Conservation (phyloP, 2,797 vertebrate genomes). For the Sebastes elongatus region DNA sequence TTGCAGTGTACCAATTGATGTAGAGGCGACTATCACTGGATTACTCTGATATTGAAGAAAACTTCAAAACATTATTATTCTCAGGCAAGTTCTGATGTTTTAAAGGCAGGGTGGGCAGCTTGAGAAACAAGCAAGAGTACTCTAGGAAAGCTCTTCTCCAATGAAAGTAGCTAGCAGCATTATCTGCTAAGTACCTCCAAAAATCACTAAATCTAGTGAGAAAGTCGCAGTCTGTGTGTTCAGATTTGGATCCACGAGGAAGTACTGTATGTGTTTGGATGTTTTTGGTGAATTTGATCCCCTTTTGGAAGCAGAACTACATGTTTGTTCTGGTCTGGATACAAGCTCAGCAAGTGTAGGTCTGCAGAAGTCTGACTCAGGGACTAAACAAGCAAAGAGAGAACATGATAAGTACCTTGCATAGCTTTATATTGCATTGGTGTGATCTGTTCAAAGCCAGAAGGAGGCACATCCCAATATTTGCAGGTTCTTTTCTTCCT, state of each 20-base stretch:
- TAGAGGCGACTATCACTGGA: not conserved
- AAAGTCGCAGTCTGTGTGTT: not conserved
- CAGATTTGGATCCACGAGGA: not conserved
- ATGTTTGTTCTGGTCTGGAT: not conserved
- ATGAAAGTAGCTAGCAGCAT: too few species aligned
- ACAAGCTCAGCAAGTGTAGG: not conserved
- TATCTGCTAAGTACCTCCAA: too few species aligned
- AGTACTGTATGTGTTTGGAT: not conserved
- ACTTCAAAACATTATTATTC: not conserved
- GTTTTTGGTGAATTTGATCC: not conserved
- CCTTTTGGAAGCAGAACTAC: not conserved
- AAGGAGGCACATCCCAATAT: slow-evolving; percentile 83
- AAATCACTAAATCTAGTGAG: too few species aligned
- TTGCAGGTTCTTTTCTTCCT: slow-evolving; percentile 79
- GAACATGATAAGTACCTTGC: slow-evolving; percentile 75
- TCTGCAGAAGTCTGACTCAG: not conserved
- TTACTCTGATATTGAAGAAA: not conserved
- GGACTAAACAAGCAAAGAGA: not conserved
- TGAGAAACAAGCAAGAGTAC: too few species aligned
- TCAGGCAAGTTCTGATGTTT: not conserved
- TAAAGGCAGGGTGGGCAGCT: too few species aligned
- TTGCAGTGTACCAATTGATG: not conserved
- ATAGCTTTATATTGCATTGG: slow-evolving; percentile 85
- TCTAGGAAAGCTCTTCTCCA: too few species aligned
- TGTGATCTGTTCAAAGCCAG: slow-evolving; percentile 83